phyloP scores from a whole-genome alignment of 2,113 vertebrate species.

The Zootoca vivipara region DNA sequence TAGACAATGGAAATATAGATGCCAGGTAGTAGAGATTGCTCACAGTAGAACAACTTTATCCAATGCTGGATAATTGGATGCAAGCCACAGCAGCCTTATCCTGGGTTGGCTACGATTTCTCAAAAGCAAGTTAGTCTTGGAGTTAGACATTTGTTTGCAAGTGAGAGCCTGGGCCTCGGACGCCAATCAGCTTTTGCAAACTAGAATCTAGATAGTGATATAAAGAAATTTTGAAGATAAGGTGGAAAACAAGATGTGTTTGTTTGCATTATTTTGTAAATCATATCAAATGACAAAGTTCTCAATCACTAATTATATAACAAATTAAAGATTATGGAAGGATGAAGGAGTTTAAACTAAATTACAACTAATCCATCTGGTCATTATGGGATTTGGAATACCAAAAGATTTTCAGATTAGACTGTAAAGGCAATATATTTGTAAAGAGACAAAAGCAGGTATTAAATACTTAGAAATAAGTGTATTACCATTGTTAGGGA shows the following conservation, averaged over 20 bases:
- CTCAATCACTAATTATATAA: constrained; percentile 21
- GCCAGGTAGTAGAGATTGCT: background rate
- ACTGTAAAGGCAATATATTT: constrained; percentile 41
- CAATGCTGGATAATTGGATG: background rate
- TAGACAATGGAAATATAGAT: background rate
- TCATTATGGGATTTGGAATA: constrained; percentile 58
- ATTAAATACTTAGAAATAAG: constrained; percentile 56
- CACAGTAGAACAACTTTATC: background rate
- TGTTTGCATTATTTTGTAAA: constrained; percentile 36
- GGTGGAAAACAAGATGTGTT: background rate
- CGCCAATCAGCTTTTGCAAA: background rate
- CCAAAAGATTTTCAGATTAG: constrained; percentile 47
- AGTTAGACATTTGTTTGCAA: background rate
- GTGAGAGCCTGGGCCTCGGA: background rate
- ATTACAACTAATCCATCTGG: constrained; percentile 44
- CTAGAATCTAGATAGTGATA: background rate
- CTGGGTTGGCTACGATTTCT: background rate
- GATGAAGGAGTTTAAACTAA: constrained; percentile 40
- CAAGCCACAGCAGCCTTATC: background rate
- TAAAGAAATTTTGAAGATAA: constrained; percentile 28
- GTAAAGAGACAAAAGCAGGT: constrained; percentile 45
- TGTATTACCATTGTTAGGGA: constrained; percentile 15
- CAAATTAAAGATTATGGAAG: background rate
- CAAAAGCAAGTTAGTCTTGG: background rate
- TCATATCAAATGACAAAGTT: constrained; percentile 30